phyloP scores from a whole-genome alignment of 2,888 invertebrate species.

The Dione juno region DNA sequence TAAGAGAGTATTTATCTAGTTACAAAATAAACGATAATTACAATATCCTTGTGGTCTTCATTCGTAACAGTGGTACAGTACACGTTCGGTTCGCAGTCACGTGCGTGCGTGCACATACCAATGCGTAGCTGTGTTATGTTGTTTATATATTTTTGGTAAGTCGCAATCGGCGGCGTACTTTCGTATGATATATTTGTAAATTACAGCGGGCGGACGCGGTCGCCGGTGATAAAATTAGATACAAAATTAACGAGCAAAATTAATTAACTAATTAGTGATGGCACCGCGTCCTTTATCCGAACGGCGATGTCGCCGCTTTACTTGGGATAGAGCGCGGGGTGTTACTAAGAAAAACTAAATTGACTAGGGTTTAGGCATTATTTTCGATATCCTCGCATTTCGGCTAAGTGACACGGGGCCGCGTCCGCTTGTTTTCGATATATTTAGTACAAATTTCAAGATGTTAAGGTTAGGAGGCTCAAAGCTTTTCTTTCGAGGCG shows the following conservation, averaged over 20 bases:
- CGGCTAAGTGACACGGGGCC: conserved; percentile 80
- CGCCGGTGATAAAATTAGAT: conserved; percentile 80
- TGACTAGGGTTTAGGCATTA: conserved; percentile 81
- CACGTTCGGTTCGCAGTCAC: conserved; percentile 71
- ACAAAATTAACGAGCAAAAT: conserved; percentile 66
- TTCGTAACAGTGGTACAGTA: conserved; percentile 80
- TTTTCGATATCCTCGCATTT: conserved; percentile 84
- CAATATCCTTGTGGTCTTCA: conserved; percentile 83
- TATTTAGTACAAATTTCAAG: conserved; percentile 84
- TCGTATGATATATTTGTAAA: conserved; percentile 80
- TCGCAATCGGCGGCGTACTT: conserved; percentile 68
- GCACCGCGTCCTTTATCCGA: conserved; percentile 55
- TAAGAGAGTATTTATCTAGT: conserved; percentile 54
- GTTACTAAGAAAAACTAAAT: conserved; percentile 58
- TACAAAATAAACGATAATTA: conserved; percentile 64
- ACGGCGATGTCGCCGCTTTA: conserved; percentile 27
- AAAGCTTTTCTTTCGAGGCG: conserved; percentile 81
- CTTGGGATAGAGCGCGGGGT: conserved; percentile 25
- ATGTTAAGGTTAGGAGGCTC: conserved; percentile 84
- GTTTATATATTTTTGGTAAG: conserved; percentile 62
- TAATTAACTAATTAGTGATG: conserved; percentile 61
- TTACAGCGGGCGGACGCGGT: conserved; percentile 79
- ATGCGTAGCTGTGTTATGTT: conserved; percentile 60
- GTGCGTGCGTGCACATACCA: conserved; percentile 67
- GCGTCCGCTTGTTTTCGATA: conserved; percentile 80